Evolutionary conservation across 2,113 vertebrate species (phyloP), one percentile per base, ranked within the genome.

Genomic region (Sisor rabdophorus): DNA sequence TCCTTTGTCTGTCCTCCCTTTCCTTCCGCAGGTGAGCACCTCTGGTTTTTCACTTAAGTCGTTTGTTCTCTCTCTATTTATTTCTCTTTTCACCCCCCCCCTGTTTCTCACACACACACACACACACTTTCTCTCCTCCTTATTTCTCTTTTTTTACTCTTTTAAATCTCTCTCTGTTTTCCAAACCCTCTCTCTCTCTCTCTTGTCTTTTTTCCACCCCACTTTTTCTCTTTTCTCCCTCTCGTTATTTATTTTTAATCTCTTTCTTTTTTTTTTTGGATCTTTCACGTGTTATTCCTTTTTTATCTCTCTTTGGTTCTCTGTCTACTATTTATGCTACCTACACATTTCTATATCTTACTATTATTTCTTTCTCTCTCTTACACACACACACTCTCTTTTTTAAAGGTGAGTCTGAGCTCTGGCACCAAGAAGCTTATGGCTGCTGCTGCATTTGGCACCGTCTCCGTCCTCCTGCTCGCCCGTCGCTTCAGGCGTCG

Each of bases 401-500:
- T 78, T 84, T 73, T 13, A 64, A 19, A 98, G 97, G 88, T 97
- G 81, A 95, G 84, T 44, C 81, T 96, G 86, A 93, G 94, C 54
- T 86, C 94, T 0, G 88, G 93, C 67, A 88, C 94, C 77, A 97
- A 94, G 90, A 98, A 94, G 70, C 87, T 98, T 56, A 86, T 98
- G 79, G 92, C 92, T 0, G 90, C 94, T 65, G 92, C 96, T 6
- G 93, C 95, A 59, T 91, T 97, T 20, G 90, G 95, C 10, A 91
- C 94, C 0, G 40, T 95, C 79, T 96, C 96, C 53, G 88, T 98
- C 77, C 89, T 96, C 88, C 92, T 95, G 87, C 93, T 98, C 71
- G 95, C 96, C 2, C 93, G 87, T 70, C 95, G 92, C 83, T 96
- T 98, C 86, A 95, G 93, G 90, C 93, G 97, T 87, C 93, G 91